phyloP scores from a whole-genome alignment of 2,888 invertebrate genomes.

The Ochropacha duplaris region DNA sequence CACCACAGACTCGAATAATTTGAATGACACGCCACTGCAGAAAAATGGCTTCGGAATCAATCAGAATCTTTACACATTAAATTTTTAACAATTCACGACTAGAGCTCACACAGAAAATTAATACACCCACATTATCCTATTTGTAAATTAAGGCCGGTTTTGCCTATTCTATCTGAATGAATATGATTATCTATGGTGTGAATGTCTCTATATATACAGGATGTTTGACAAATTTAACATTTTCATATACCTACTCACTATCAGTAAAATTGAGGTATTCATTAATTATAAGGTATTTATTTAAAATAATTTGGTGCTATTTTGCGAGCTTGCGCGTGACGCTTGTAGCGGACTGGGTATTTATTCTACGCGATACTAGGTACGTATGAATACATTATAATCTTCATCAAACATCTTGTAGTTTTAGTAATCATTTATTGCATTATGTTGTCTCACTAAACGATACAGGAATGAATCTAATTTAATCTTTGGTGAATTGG shows the following conservation, averaged over 20 bases:
- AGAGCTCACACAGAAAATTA: conserved; percentile 37
- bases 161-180: conserved; percentile 75
- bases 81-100: conserved; percentile 18
- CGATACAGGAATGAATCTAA: conserved; percentile 54
- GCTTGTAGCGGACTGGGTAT: conserved; percentile 23
- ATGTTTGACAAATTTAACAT: conserved; percentile 68
- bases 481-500: conserved; percentile 53
- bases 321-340: conserved; percentile 38
- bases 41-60: no score
- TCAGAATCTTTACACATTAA: conserved; percentile 6
- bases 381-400: conserved; percentile 14
- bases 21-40: conserved; percentile 14
- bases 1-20: conserved; percentile 14
- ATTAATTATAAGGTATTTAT: conserved; percentile 42
- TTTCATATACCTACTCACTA: conserved; percentile 49
- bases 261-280: conserved; percentile 54
- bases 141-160: conserved; percentile 74
- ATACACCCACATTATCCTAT: conserved; percentile 52
- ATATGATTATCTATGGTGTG: conserved; percentile 54
- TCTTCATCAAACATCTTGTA: conserved; percentile 74
- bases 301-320: conserved; percentile 42
- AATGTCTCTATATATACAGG: conserved; percentile 65
- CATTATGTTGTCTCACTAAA: conserved; percentile 44
- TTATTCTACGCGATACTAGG: conserved; percentile 18
- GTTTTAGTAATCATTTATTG: conserved; percentile 49